Conservation (phyloP, 30 jellyfish, hydroid and myxozoan species). For the Chrysaora quinquecirrha region DNA sequence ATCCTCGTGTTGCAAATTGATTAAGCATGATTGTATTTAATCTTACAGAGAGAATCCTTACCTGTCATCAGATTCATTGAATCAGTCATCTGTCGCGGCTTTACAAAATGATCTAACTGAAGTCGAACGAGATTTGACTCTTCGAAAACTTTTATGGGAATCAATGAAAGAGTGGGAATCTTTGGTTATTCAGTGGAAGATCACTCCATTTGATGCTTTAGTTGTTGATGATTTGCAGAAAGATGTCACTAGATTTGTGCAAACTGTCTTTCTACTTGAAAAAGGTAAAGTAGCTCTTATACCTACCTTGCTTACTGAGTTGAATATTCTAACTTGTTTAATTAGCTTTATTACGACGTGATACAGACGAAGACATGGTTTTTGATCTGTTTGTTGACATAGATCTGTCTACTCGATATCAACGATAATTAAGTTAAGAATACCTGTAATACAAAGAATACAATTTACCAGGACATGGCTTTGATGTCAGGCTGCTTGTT, state of each 20-base stretch:
- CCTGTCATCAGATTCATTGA: not conserved
- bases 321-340: no score
- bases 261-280: conserved; percentile 77
- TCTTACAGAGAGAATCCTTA: conserved; percentile 10
- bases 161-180: conserved; percentile 82
- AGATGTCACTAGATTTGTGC: conserved; percentile 82
- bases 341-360: no score
- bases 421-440: no score
- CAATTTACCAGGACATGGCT: no score
- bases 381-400: no score
- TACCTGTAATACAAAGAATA: no score
- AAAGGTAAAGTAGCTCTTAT: conserved; percentile 71
- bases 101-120: conserved; percentile 61
- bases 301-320: no score
- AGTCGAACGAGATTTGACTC: conserved; percentile 73
- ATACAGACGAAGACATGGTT: no score
- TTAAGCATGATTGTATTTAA: no score
- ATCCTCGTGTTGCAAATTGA: no score
- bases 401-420: no score
- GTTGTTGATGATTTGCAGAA: conserved; percentile 64
- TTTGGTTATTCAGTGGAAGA: conserved; percentile 54
- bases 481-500: no score
- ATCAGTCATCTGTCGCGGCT: conserved; percentile 33
- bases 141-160: conserved; percentile 80
- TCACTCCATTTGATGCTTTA: conserved; percentile 65